Base-by-base conservation (phyloP, 2,113 vertebrate species). In the Leucoraja erinaceus region DNA sequence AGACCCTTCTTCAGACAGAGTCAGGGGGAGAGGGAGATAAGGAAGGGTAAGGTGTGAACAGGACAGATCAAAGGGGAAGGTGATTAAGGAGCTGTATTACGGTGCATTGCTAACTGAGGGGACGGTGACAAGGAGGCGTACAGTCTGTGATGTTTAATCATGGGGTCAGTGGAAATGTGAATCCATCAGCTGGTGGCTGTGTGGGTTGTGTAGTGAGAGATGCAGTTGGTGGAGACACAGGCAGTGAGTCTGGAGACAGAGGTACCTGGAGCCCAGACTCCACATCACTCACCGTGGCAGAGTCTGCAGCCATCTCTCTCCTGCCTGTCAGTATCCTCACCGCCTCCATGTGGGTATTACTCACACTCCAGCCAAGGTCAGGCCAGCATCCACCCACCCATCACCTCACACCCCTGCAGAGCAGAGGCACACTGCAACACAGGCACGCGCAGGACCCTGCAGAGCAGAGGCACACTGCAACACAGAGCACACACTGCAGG, bases 151-250 rank as follows among this genome's bases (percentile, higher is more conserved):
- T 47, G 38, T 47, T 47, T 47, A 47, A 47, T 47, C 38, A 47
- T n/a, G n/a, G 38, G 38, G 38, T 1, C 38, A 47, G 38, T 47
- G 38, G 38, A 47, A 47, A 47, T 72, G 16, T 9, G n/a, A 91
- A 91, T 91, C 90, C 72, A 74, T 91, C 90, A 72, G 18, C 54
- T 25, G 33, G 18, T 47, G 88, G 38, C 90, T 91, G 90, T 72
- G 20, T 47, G 54, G 66, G 38, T 47, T 28, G 33, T 54, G 68
- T 28, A 91, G 31, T 20, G 38, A 33, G 88, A 72, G 11, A 31
- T 28, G 31, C 68, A 54, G 66, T 33, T 54, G 12, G 70, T 25
- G 25, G 7, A 91, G 33, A 0, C 90, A 91, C 90, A 91, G 68
- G 4, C 90, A 18, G 5, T 72, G 33, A 31, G 33, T 74, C 90